Conservation (phyloP, 2,113 vertebrate species). For the Muntiacus reevesi region DNA sequence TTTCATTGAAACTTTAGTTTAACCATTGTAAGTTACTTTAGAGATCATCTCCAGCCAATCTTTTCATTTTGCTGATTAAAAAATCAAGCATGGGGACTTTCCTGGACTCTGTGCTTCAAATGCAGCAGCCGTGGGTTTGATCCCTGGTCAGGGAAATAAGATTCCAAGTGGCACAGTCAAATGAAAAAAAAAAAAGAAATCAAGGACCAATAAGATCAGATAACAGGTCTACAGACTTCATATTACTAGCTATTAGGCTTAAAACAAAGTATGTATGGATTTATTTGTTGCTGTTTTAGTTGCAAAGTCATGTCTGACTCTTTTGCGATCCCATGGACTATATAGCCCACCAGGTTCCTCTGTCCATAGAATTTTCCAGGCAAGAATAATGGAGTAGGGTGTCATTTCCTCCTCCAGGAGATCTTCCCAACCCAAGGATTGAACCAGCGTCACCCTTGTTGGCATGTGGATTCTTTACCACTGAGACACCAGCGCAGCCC, state of each 20-base stretch:
- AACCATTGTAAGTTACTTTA: neutral
- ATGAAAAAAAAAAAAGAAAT: neutral
- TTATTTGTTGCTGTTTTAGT: neutral
- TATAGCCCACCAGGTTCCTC: neutral
- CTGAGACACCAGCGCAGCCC: neutral
- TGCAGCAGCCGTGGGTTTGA: neutral
- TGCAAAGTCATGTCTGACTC: neutral
- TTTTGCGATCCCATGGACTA: neutral
- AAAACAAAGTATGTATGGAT: neutral
- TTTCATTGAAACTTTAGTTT: neutral
- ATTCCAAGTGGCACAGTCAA: neutral
- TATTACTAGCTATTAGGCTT: neutral
- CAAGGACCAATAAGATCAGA: neutral
- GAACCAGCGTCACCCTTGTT: rapidly evolving
- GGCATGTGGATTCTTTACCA: neutral
- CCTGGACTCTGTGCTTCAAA: neutral
- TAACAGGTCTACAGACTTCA: neutral
- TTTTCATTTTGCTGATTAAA: neutral
- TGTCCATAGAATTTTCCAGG: neutral
- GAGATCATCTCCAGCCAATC: neutral
- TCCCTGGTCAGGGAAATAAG: neutral
- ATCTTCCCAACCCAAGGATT: neutral
- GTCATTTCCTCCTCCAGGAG: neutral
- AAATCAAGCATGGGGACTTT: neutral
- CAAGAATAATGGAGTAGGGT: neutral